A percentile compares a stretch with the other conserved stretches of the same genome.
Evolutionary conservation across 1,140 invertebrate genomes (phyloP).

Genomic region (Drosophila saltans): DNA sequence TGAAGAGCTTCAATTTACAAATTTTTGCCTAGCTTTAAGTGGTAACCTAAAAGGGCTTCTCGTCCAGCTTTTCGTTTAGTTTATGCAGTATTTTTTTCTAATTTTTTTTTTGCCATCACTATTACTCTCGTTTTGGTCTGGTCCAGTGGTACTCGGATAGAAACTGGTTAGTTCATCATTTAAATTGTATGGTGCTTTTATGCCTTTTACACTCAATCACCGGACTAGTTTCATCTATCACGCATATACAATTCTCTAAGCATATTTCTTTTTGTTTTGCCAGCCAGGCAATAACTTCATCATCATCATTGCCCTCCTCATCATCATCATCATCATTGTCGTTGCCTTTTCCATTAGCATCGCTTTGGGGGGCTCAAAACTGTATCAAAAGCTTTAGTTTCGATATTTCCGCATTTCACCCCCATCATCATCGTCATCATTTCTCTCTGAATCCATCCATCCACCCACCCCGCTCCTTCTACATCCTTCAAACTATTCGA

Average conservation of each 20-base stretch:
- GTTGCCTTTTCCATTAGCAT: slow-evolving; percentile 49
- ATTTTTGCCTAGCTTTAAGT: neutral
- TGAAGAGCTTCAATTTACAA: neutral
- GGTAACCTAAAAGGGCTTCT: neutral
- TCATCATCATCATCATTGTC: slow-evolving; percentile 11
- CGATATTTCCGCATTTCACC: slow-evolving; percentile 11
- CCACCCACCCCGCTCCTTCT: neutral
- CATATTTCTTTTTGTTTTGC: neutral
- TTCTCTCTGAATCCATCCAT: neutral
- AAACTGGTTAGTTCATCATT: slow-evolving; percentile 11
- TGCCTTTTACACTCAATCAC: slow-evolving; percentile 7
- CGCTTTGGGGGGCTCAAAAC: slow-evolving; percentile 12
- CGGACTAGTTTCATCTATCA: slow-evolving; percentile 1
- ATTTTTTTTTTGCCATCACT: neutral
- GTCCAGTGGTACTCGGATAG: neutral
- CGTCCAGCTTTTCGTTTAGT: neutral
- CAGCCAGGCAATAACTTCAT: neutral
- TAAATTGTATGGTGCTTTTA: slow-evolving; percentile 9
- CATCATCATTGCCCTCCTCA: neutral
- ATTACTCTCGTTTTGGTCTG: neutral
- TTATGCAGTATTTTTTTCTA: neutral
- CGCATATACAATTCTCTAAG: neutral
- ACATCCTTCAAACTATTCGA: slow-evolving; percentile 28
- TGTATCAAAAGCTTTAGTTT: slow-evolving; percentile 32
- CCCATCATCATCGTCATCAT: neutral